Base-by-base conservation (phyloP, 1,140 invertebrate species). In the Pogonognathellus flavescens region DNA sequence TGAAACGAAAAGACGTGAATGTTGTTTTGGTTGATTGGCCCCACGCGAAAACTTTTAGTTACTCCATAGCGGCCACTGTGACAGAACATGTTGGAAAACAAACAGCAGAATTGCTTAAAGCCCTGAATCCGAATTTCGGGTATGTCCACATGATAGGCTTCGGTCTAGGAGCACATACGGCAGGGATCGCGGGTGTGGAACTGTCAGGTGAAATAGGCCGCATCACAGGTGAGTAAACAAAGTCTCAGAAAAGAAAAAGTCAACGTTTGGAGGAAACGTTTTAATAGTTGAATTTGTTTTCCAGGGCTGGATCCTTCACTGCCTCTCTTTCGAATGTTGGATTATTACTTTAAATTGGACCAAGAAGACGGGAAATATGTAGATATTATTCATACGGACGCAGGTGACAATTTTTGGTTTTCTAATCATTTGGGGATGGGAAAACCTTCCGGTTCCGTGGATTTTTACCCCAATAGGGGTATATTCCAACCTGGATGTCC, bases 241-340 rank as follows among this genome's bases (percentile, higher is more conserved):
- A n/a, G n/a, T n/a, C n/a, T n/a, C n/a, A n/a, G n/a, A n/a, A n/a
- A n/a, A n/a, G n/a, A n/a, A n/a, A n/a, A n/a, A n/a, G n/a, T n/a
- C n/a, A n/a, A n/a, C n/a, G n/a, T n/a, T n/a, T n/a, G n/a, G n/a
- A n/a, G n/a, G n/a, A n/a, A n/a, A n/a, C n/a, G n/a, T 82, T 55
- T 20, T 82, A 8, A 82, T 18, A 82, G 16, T 5, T 8, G n/a
- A 57, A 2, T 57, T 2, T n/a, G 9, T 57, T 52, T 70, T 52
- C 4, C 2, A 84, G 83, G 83, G 3, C 18, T 84, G 18, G 83
- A 92, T 87, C 92, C 92, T 3, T 91, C 92, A 8, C 89, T 90
- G 9, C 91, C 92, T 10, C 88, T 91, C n/a, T 92, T 92, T 86
- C 90, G 91, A 88, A 89, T 89, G 13, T 89, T 89, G 7, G 82